These are phyloP conservation scores for Pipistrellus pipistrellus DNA, from an alignment of 2,797 vertebrate species.

Conservation along the genomic window DNA sequence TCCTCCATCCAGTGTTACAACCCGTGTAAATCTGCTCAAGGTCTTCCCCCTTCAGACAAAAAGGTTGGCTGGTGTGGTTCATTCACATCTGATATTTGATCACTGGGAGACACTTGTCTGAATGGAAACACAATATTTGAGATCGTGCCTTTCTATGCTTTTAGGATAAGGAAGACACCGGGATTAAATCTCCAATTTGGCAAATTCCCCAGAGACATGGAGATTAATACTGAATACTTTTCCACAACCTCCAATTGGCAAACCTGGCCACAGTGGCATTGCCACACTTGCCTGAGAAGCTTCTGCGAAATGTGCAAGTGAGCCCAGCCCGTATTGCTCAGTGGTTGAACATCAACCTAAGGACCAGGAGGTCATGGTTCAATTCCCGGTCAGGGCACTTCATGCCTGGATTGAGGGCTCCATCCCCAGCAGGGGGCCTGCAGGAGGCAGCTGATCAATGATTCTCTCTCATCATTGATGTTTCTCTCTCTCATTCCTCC, in stretches of 20 bases:
- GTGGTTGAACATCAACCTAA: no score
- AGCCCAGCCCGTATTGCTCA: not conserved
- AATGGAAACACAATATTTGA: not conserved
- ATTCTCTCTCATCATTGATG: no score
- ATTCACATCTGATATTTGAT: slow-evolving; percentile 44
- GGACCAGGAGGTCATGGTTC: no score
- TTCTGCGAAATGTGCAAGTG: slow-evolving; percentile 57
- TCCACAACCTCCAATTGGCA: slow-evolving; percentile 74
- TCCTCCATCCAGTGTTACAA: not conserved
- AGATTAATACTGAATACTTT: slow-evolving; percentile 60
- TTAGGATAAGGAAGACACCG: not conserved
- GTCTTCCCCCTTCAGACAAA: not conserved
- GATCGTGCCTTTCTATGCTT: not conserved
- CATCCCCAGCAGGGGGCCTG: no score
- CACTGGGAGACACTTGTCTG: not conserved
- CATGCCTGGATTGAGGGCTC: no score
- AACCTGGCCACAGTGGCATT: slow-evolving; percentile 33
- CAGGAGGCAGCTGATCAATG: no score
- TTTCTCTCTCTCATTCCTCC: no score
- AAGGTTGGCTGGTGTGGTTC: not conserved
- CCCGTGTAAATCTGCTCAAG: not conserved
- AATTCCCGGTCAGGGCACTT: no score
- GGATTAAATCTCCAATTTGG: slow-evolving; percentile 54
- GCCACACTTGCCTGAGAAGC: slow-evolving; percentile 39
- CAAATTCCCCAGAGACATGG: slow-evolving; percentile 7